phyloP scores from a whole-genome alignment of 2,113 vertebrate species.

The Gracilinanus agilis region DNA sequence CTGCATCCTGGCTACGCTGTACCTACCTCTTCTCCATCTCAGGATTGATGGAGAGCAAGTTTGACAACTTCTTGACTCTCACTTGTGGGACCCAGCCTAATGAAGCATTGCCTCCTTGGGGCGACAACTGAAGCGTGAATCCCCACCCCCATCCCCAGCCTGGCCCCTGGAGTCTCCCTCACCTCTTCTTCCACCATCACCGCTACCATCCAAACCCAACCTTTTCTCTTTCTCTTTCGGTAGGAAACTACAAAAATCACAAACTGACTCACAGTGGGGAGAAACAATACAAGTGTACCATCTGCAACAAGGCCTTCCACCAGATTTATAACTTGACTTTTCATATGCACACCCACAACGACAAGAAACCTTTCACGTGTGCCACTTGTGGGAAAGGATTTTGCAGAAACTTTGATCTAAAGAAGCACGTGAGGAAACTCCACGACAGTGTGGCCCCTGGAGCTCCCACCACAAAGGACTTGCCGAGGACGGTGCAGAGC shows the following conservation, averaged over 20 bases:
- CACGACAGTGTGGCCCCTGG: constrained; percentile 88
- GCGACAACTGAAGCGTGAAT: constrained; percentile 13
- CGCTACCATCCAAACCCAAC: not conserved
- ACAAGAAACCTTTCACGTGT: constrained; percentile 95
- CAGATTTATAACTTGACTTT: constrained; percentile 95
- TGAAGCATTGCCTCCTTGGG: constrained; percentile 78
- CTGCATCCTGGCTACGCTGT: constrained; percentile 1
- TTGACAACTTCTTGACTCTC: constrained; percentile 94
- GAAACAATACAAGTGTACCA: constrained; percentile 94
- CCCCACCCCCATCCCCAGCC: not conserved
- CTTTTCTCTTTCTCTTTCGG: constrained; percentile 59
- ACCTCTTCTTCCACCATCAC: not conserved
- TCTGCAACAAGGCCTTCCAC: constrained; percentile 95
- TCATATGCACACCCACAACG: constrained; percentile 96
- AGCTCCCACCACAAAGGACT: constrained; percentile 85
- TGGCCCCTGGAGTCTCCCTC: constrained; percentile 18
- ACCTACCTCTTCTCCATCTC: constrained; percentile 32
- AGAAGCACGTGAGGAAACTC: constrained; percentile 94
- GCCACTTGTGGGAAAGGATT: constrained; percentile 94
- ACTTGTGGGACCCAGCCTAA: constrained; percentile 86
- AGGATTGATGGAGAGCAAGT: constrained; percentile 90
- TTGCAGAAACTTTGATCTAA: constrained; percentile 95
- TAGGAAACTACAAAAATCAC: constrained; percentile 92
- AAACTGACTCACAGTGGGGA: constrained; percentile 95
- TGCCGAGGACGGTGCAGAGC: constrained; percentile 90